These are phyloP conservation scores for Leguminivora glycinivorella DNA, from an alignment of 1,140 invertebrate genomes.

Conservation along the genomic window DNA sequence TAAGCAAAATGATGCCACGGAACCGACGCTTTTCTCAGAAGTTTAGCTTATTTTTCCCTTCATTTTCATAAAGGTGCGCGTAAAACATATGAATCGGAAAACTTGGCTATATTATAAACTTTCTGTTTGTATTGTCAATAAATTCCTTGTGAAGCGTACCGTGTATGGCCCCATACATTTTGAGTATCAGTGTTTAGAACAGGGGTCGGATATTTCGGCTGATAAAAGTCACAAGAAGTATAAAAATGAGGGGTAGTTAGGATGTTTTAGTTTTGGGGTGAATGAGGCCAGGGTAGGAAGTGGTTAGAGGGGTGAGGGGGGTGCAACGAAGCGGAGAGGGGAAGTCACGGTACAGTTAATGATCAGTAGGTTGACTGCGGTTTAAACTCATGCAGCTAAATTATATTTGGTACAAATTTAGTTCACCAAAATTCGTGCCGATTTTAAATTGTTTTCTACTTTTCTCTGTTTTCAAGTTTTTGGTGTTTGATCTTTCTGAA, in stretches of 20 bases:
- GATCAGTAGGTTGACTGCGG: background rate
- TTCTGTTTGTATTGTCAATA: conserved; percentile 3
- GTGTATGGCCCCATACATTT: conserved; percentile 6
- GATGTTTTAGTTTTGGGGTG: background rate
- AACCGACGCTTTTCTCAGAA: background rate
- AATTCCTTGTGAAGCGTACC: background rate
- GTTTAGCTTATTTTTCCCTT: background rate
- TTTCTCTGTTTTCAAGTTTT: too few species aligned
- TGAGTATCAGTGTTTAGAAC: conserved; percentile 3
- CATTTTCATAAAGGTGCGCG: conserved; percentile 4
- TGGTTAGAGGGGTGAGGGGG: conserved; percentile 9
- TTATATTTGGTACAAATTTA: background rate
- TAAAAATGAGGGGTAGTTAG: background rate
- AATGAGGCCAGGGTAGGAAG: conserved; percentile 18
- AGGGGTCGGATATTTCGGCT: background rate
- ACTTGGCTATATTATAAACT: conserved; percentile 1
- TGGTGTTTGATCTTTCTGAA: too few species aligned
- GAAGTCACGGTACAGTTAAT: conserved; percentile 1
- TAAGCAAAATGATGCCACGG: background rate
- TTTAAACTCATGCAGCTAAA: background rate
- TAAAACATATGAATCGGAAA: background rate
- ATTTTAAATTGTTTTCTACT: background rate
- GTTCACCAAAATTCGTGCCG: background rate
- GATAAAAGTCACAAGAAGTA: background rate
- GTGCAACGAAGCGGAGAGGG: conserved; percentile 9